These are phyloP conservation scores for Elymnias hypermnestra DNA, from an alignment of 1,140 invertebrate genomes.

Conservation along the genomic window DNA sequence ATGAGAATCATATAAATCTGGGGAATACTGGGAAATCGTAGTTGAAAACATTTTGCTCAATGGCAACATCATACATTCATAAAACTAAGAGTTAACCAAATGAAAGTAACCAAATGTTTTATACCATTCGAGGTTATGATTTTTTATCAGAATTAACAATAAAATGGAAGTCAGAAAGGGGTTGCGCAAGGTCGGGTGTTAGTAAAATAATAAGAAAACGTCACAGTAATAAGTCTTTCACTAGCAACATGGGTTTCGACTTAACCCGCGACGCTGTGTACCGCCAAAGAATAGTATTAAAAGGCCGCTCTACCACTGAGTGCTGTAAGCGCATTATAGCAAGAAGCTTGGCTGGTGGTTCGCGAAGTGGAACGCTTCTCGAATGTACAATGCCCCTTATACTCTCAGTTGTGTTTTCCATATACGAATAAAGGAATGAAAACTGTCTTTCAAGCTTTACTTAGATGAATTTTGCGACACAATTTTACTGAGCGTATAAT, in stretches of 20 bases:
- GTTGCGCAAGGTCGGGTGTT: conserved; percentile 11
- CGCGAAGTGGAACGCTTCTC: conserved; percentile 31
- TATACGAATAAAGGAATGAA: too few species aligned
- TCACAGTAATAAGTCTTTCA: conserved; percentile 40
- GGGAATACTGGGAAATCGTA: too few species aligned
- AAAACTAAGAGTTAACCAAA: too few species aligned
- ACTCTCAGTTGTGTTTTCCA: conserved; percentile 44
- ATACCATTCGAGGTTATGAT: too few species aligned
- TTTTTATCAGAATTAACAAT: not conserved
- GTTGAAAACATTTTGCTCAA: too few species aligned
- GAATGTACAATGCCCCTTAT: conserved; percentile 62
- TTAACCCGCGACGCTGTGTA: conserved; percentile 48
- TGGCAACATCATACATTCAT: too few species aligned
- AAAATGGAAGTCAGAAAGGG: conserved; percentile 13
- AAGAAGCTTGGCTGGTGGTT: conserved; percentile 37
- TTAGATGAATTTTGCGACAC: too few species aligned
- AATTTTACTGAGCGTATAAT: too few species aligned
- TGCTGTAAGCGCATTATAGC: conserved; percentile 67
- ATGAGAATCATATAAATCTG: too few species aligned
- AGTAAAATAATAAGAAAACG: conserved; percentile 17
- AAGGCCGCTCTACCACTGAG: conserved; percentile 50
- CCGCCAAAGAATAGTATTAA: conserved; percentile 57
- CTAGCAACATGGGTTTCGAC: conserved; percentile 56
- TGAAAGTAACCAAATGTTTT: too few species aligned
- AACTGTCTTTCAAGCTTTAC: too few species aligned